phyloP scores from a whole-genome alignment of 2,113 vertebrate genomes.

The Pelmatolapia mariae region DNA sequence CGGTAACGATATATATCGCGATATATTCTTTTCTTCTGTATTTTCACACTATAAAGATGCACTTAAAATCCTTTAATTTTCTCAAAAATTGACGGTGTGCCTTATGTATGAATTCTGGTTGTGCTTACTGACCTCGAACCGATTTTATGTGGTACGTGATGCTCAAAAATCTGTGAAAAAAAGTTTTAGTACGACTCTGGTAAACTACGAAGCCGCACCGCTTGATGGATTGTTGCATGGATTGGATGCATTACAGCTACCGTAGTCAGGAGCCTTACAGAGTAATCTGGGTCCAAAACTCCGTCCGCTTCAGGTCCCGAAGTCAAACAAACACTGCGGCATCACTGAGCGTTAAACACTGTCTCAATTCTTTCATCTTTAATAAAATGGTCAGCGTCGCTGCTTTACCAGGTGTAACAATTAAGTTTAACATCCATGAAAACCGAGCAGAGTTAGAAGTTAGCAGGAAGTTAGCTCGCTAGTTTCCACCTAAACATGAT shows the following conservation, averaged over 20 bases:
- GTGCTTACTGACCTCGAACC: neutral
- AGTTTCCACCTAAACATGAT: neutral
- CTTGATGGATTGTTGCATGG: neutral
- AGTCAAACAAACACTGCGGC: neutral
- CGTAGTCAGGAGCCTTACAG: neutral
- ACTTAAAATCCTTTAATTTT: neutral
- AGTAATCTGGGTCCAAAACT: neutral
- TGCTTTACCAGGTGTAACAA: neutral
- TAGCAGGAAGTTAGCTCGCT: neutral
- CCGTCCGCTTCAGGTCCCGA: neutral
- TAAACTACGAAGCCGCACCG: neutral
- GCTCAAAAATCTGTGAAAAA: neutral
- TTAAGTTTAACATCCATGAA: too few species aligned
- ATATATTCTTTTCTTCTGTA: neutral
- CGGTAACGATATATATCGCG: neutral
- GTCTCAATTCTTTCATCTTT: neutral
- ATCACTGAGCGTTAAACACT: neutral
- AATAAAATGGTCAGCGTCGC: neutral
- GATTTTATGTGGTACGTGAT: fast-evolving
- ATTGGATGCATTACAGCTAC: neutral
- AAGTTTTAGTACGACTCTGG: neutral
- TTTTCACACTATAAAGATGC: neutral
- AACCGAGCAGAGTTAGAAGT: neutral
- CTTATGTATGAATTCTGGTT: neutral
- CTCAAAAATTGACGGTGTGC: neutral